These are phyloP conservation scores for Chaetogeoica ovagalla DNA, from an alignment of 2,888 invertebrate genomes.

Conservation along the genomic window DNA sequence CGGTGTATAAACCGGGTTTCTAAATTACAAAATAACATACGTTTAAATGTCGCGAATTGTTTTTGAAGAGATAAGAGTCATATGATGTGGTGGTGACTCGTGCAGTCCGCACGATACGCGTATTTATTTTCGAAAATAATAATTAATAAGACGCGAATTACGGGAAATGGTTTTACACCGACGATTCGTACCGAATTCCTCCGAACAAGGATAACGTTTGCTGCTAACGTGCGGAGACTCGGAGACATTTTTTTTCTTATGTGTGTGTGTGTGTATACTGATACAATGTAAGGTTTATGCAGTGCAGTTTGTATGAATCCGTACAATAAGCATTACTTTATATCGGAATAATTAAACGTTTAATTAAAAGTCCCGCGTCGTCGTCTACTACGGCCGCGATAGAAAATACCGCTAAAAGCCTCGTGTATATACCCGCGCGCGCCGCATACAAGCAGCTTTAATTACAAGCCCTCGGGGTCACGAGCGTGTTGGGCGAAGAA, in stretches of 20 bases:
- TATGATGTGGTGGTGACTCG: not conserved
- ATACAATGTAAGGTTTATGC: conserved; percentile 26
- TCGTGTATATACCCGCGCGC: conserved; percentile 41
- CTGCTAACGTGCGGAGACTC: not conserved
- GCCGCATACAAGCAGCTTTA: conserved; percentile 47
- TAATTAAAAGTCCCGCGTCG: conserved; percentile 49
- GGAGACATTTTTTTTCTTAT: not conserved
- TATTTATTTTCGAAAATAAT: too few species aligned
- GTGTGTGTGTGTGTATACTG: not conserved
- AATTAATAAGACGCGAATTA: not conserved
- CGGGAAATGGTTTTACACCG: too few species aligned
- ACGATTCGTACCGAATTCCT: too few species aligned
- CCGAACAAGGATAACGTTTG: not conserved
- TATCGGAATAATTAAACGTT: conserved; percentile 53
- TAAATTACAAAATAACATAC: not conserved
- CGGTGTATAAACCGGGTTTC: too few species aligned
- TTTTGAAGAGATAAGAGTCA: not conserved
- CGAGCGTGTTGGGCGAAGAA: conserved; percentile 23
- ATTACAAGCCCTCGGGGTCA: conserved; percentile 51
- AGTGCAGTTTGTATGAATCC: conserved; percentile 26
- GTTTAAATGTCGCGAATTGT: not conserved
- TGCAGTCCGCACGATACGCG: too few species aligned
- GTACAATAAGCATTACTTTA: conserved; percentile 43
- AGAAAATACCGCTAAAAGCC: conserved; percentile 53
- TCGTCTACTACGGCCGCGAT: conserved; percentile 48